Percentiles rank a stretch among this genome's conserved stretches.
These are phyloP conservation scores for Gavialis gangeticus DNA, from an alignment of 2,113 vertebrate species.

Conservation along the genomic window DNA sequence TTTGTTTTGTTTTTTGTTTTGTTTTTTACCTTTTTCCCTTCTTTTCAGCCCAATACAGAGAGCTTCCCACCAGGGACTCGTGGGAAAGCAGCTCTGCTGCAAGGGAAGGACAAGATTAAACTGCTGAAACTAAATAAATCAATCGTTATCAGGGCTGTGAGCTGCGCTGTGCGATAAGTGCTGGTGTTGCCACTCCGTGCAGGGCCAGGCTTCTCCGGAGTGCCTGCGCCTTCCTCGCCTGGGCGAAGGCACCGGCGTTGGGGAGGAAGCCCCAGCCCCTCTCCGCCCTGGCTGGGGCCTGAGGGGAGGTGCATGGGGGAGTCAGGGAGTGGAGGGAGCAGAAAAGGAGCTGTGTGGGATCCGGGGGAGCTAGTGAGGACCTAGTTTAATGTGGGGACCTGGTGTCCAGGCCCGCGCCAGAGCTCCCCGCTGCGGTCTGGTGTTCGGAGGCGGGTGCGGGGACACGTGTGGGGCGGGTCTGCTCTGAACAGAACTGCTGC, in stretches of 20 bases:
- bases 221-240: too few species aligned
- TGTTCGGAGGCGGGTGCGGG: too few species aligned
- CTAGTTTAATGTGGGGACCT: too few species aligned
- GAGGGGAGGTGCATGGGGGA: background rate
- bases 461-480: too few species aligned
- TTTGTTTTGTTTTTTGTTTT: conserved; percentile 59
- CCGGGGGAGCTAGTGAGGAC: too few species aligned
- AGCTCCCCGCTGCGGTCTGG: too few species aligned
- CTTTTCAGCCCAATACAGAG: conserved; percentile 17
- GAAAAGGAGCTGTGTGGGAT: background rate
- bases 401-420: too few species aligned
- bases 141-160: background rate
- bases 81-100: conserved; percentile 34
- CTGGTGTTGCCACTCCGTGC: background rate
- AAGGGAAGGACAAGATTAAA: conserved; percentile 50
- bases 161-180: background rate
- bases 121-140: conserved; percentile 53
- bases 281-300: accelerated
- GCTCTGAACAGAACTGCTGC: too few species aligned
- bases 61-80: conserved; percentile 29
- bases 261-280: too few species aligned
- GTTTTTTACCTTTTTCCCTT: conserved; percentile 1
- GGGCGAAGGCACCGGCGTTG: too few species aligned
- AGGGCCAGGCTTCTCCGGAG: accelerated
- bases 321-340: accelerated